Conservation (phyloP, 2,797 vertebrate species). For the Melanogrammus aeglefinus region DNA sequence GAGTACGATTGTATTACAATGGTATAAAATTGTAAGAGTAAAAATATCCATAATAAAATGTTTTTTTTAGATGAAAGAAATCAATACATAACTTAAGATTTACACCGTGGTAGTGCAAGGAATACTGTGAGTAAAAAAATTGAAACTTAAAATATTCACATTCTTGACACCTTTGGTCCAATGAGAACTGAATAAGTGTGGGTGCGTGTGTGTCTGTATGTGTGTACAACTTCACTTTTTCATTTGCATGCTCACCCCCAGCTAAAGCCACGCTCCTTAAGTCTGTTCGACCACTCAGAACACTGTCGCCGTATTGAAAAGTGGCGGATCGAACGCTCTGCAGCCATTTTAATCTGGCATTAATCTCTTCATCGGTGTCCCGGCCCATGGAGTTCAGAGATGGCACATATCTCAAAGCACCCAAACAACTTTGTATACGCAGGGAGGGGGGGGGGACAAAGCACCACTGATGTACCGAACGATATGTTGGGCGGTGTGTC, state of each 20-base stretch:
- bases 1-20: constrained; percentile 30
- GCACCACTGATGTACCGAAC: background rate
- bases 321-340: background rate
- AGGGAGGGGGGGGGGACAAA: background rate
- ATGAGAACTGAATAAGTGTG: constrained; percentile 18
- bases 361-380: background rate
- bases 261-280: background rate
- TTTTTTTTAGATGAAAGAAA: constrained; percentile 21
- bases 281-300: background rate
- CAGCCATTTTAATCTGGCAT: background rate
- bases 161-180: constrained; percentile 63
- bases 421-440: background rate
- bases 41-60: constrained; percentile 16
- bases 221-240: background rate
- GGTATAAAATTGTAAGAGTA: constrained; percentile 41
- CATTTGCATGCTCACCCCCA: background rate
- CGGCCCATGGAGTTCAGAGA: background rate
- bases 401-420: background rate
- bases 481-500: background rate
- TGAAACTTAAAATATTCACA: constrained; percentile 37
- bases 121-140: constrained; percentile 43
- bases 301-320: background rate
- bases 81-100: constrained; percentile 14
- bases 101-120: constrained; percentile 48
- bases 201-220: background rate